Evolutionary conservation across 2,113 vertebrate species (phyloP).

Genomic region (Etia nguti): DNA sequence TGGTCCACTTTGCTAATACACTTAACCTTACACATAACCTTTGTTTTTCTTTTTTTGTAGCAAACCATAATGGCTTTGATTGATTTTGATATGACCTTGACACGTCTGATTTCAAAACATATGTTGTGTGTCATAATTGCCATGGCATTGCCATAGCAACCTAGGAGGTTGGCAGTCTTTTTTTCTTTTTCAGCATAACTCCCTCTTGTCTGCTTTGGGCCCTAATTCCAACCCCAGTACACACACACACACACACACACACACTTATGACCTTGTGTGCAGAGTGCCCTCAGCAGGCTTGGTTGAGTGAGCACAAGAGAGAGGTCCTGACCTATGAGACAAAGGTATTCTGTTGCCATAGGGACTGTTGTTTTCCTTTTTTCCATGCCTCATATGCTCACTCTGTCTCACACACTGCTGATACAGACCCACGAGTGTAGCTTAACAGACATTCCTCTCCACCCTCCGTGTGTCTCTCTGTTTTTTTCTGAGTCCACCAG

Average conservation of each 20-base stretch:
- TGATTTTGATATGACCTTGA: background rate
- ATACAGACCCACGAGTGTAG: conserved; percentile 20
- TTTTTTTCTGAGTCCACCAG: background rate
- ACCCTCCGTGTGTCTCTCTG: background rate
- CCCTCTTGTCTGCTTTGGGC: background rate
- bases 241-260: background rate
- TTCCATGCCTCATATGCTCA: background rate
- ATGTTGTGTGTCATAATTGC: conserved; percentile 15
- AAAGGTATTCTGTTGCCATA: conserved; percentile 43
- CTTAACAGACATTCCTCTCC: conserved; percentile 22
- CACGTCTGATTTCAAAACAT: background rate
- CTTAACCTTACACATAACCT: background rate
- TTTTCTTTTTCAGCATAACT: background rate
- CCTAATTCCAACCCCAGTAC: background rate
- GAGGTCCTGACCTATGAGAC: conserved; percentile 42
- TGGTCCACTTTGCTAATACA: background rate
- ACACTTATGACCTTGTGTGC: conserved; percentile 8
- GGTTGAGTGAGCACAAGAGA: conserved; percentile 28
- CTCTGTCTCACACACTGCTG: background rate
- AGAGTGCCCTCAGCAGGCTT: conserved; percentile 15
- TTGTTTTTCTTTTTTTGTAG: background rate
- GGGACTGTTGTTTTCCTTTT: conserved; percentile 17
- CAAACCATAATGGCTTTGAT: background rate
- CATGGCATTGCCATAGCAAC: conserved; percentile 30
- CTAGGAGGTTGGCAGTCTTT: background rate